These are phyloP conservation scores for Parthenolecanium corni DNA, from an alignment of 2,888 invertebrate species.

Conservation along the genomic window DNA sequence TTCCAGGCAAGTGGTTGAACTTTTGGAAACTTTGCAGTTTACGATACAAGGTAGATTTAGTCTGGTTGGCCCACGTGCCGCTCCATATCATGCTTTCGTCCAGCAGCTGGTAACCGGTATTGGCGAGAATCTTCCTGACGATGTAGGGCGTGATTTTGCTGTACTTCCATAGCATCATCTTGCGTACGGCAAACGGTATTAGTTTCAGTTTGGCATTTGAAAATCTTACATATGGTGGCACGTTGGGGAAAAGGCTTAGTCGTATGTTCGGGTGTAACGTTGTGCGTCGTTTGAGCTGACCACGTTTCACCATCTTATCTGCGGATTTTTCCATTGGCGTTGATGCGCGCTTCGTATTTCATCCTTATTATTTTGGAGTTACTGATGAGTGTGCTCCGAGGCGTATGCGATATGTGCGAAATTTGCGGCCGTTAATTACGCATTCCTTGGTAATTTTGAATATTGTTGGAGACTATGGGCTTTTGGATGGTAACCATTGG, in stretches of 20 bases:
- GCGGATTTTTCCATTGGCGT: not conserved
- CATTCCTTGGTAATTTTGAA: constrained; percentile 1
- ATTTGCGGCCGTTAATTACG: not conserved
- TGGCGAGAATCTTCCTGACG: not conserved
- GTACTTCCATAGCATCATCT: constrained; percentile 6
- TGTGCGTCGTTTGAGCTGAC: too few species aligned
- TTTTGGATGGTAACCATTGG: not conserved
- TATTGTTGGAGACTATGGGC: not conserved
- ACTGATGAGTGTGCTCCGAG: not conserved
- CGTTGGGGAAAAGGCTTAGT: constrained; percentile 9
- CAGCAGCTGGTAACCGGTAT: constrained; percentile 2
- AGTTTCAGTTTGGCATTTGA: constrained; percentile 40
- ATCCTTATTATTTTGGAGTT: constrained; percentile 1
- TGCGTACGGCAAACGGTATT: not conserved
- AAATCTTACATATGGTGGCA: constrained; percentile 43
- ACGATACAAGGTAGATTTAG: constrained; percentile 6
- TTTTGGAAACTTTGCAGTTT: constrained; percentile 7
- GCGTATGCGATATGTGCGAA: not conserved
- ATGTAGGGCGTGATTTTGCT: constrained; percentile 2
- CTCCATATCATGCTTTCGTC: constrained; percentile 6
- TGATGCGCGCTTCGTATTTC: too few species aligned
- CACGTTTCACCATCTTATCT: not conserved
- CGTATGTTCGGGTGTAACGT: constrained; percentile 10
- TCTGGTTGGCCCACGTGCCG: constrained; percentile 6
- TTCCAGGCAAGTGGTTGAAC: constrained; percentile 10